Evolutionary conservation across 2,888 invertebrate species (phyloP), one percentile per base, ranked within the genome.

Genomic region (Diachrysia chrysitis): DNA sequence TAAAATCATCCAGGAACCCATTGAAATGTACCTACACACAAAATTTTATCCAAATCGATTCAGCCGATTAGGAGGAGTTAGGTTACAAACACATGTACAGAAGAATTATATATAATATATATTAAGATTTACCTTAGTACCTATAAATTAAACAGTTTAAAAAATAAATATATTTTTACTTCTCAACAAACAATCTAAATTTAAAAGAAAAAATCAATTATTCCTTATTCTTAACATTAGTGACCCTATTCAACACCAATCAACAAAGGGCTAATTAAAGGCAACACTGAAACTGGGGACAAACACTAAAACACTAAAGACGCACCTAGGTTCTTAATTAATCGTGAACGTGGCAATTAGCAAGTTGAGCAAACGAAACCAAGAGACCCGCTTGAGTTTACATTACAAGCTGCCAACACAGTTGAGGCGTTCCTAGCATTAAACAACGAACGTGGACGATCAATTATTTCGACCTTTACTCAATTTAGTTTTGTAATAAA

Each of bases 331-430:
- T 62, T 66, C 64, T 59, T 66, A 67, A 78, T 75, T 63, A 75
- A 66, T 69, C 51, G 57, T 14, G 23, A 58, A 56, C 48, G 63
- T 23, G 25, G 79, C 62, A 77, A 77, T 79, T 79, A 79, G 61
- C 66, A 62, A 66, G 72, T 69, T 67, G 21, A 56, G 72, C 60
- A 65, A 76, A 74, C 71, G 65, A 64, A 65, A 29, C 64, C 55
- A 57, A 59, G 25, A 66, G 51, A 63, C 59, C 59, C 64, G 23
- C 17, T 61, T 17, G 57, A 59, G 73, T 74, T 72, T 74, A 60
- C 75, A 74, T 79, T 77, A 79, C 74, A 71, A 74, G 54, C 63
- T 72, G 60, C 64, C 66, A 64, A 79, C 79, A 79, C 35, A 72
- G 60, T 75, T 67, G 14, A 54, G 77, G 75, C 69, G 75, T 55